Conservation (phyloP, 2,113 vertebrate species). For the Melospiza melodia region DNA sequence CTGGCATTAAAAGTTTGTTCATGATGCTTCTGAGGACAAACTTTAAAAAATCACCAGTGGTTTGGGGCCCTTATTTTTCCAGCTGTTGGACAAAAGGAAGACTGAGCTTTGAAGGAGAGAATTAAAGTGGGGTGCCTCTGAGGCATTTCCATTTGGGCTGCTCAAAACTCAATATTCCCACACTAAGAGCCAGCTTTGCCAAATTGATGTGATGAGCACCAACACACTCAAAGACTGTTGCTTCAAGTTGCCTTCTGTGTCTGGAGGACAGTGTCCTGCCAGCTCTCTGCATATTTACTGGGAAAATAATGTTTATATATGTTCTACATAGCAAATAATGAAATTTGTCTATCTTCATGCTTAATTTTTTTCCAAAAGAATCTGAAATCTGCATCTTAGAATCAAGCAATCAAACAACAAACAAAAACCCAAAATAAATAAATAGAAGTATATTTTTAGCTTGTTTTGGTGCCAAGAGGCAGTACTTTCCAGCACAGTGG, state of each 20-base stretch:
- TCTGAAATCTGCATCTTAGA: neutral
- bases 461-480: neutral
- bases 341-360: neutral
- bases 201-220: neutral
- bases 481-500: neutral
- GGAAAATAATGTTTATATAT: neutral
- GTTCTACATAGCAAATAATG: neutral
- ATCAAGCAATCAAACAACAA: neutral
- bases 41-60: neutral
- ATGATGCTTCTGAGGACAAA: neutral
- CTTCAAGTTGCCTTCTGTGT: neutral
- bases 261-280: neutral
- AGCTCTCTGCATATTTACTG: accelerated
- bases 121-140: neutral
- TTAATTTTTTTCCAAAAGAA: neutral
- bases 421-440: neutral
- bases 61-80: neutral
- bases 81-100: neutral
- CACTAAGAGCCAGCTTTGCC: neutral
- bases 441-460: neutral
- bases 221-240: neutral
- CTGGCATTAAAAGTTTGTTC: neutral
- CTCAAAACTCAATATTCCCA: neutral
- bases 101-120: neutral
- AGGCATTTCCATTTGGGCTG: neutral